A percentile compares a stretch with the other conserved stretches of the same genome.
Evolutionary conservation across 2,888 invertebrate genomes (phyloP).

Genomic region (Drosophila mayaguana): DNA sequence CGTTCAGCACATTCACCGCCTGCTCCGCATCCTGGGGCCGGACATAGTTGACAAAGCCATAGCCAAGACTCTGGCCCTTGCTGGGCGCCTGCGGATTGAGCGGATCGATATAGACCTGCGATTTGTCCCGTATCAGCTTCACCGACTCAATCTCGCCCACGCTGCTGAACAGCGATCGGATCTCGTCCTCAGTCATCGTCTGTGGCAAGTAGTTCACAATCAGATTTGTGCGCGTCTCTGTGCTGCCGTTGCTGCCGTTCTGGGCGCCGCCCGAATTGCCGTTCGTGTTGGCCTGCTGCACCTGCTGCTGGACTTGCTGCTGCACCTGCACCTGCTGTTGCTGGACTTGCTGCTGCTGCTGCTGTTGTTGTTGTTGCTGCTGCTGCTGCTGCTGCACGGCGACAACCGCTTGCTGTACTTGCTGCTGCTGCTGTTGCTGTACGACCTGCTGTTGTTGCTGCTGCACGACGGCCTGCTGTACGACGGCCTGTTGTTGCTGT

Average conservation of each 20-base stretch:
- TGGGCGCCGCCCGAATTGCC: constrained; percentile 72
- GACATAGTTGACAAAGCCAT: constrained; percentile 99
- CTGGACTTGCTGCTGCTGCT: constrained; percentile 64
- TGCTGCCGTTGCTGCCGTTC: constrained; percentile 87
- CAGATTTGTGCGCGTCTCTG: constrained; percentile 98
- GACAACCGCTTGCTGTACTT: constrained; percentile 81
- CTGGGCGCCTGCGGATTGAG: constrained; percentile 87
- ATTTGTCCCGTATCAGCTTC: constrained; percentile 99
- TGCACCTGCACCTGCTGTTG: constrained; percentile 74
- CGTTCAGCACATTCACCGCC: constrained; percentile 99
- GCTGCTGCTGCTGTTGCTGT: constrained; percentile 71
- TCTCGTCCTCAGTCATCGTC: constrained; percentile 99
- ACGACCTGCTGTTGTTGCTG: constrained; percentile 59
- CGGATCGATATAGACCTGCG: constrained; percentile 90
- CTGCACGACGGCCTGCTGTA: constrained; percentile 69
- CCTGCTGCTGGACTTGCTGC: constrained; percentile 71
- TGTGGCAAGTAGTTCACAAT: constrained; percentile 99
- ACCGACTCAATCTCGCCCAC: constrained; percentile 99
- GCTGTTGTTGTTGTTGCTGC: constrained; percentile 72
- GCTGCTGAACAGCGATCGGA: constrained; percentile 97
- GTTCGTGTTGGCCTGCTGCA: constrained; percentile 67
- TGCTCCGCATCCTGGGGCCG: constrained; percentile 99
- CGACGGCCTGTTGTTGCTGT: constrained; percentile 82
- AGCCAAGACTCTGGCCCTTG: constrained; percentile 98
- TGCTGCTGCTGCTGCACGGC: constrained; percentile 67